Percentiles rank a stretch among this genome's conserved stretches.
Conservation (phyloP, 2,888 invertebrate species). For the Diarsia dahlii region DNA sequence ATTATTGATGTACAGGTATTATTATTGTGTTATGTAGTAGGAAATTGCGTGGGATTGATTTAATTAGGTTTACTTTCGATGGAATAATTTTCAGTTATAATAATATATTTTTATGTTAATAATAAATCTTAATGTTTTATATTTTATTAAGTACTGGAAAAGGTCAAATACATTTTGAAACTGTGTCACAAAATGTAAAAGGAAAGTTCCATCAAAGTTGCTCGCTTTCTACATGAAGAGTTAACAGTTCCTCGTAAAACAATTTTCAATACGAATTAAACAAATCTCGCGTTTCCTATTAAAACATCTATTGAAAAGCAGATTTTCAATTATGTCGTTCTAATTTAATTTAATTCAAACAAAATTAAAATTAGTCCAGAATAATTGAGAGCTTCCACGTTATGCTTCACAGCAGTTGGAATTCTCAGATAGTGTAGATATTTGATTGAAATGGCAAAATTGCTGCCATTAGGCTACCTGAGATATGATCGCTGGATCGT, state of each 20-base stretch:
- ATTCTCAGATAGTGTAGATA: constrained; percentile 72
- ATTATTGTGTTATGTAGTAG: neutral
- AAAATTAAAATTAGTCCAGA: constrained; percentile 25
- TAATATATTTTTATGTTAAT: no score
- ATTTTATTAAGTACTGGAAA: no score
- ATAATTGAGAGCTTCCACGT: constrained; percentile 48
- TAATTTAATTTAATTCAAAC: constrained; percentile 51
- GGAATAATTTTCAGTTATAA: neutral
- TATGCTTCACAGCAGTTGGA: constrained; percentile 29
- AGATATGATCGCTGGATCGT: constrained; percentile 67
- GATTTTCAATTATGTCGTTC: constrained; percentile 44
- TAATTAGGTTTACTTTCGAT: neutral
- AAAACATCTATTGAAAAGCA: constrained; percentile 59
- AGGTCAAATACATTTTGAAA: constrained; percentile 17
- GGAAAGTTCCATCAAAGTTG: constrained; percentile 45
- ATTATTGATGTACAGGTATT: neutral
- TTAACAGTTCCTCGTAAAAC: constrained; percentile 16
- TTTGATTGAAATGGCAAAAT: constrained; percentile 82
- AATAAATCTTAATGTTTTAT: no score
- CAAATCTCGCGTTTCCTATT: constrained; percentile 50
- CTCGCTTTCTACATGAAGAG: constrained; percentile 12
- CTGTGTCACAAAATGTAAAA: constrained; percentile 26
- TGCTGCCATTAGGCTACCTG: constrained; percentile 75
- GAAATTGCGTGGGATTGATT: neutral
- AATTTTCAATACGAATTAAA: constrained; percentile 54